Conservation (phyloP, 1,140 invertebrate species). For the Achatina immaculata region DNA sequence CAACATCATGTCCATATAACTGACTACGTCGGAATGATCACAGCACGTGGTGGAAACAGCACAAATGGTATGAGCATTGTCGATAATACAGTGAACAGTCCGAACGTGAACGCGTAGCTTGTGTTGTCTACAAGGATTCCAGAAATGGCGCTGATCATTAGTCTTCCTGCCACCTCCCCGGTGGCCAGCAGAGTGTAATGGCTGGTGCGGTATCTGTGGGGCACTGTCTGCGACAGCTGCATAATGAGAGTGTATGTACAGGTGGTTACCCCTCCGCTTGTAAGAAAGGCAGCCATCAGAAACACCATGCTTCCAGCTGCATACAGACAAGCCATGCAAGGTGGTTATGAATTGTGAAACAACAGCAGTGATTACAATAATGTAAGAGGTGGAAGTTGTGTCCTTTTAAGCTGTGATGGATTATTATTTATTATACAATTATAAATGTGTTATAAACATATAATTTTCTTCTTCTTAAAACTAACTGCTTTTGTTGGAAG, state of each 20-base stretch:
- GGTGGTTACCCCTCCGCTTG: not conserved
- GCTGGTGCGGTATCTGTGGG: not conserved
- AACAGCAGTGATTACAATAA: not conserved
- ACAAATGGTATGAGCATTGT: not conserved
- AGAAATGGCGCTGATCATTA: not conserved
- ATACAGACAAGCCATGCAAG: not conserved
- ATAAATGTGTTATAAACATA: no score
- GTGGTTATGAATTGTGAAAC: no score
- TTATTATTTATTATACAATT: no score
- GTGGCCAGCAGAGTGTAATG: slow-evolving; percentile 6
- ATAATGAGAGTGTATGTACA: slow-evolving; percentile 1
- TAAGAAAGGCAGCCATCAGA: not conserved
- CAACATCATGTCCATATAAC: no score
- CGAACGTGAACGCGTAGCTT: not conserved
- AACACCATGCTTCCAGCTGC: not conserved
- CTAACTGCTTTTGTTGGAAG: no score
- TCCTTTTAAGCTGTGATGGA: no score
- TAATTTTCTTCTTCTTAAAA: no score
- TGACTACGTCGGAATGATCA: no score
- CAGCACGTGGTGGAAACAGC: not conserved
- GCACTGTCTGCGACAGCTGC: slow-evolving; percentile 1
- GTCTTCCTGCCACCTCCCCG: not conserved
- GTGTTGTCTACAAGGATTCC: not conserved
- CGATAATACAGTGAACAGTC: not conserved
- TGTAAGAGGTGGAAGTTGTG: no score